Percentiles rank a stretch among this genome's conserved stretches.
Conservation (phyloP, 1,140 invertebrate species). For the Bombus huntii region DNA sequence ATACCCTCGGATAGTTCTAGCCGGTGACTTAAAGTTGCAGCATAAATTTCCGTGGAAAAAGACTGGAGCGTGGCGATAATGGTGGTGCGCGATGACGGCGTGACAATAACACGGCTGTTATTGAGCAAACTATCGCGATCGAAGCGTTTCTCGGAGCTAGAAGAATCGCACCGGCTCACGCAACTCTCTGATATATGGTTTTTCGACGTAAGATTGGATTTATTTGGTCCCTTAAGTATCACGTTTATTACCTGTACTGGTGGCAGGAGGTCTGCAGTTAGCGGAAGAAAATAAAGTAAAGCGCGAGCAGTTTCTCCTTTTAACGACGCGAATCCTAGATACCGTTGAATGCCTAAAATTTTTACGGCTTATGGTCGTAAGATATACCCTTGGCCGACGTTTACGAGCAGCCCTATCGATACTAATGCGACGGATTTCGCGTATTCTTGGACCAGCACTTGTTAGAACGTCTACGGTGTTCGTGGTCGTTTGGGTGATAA, state of each 20-base stretch:
- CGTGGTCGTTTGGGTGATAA: neutral
- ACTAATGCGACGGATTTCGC: conserved; percentile 6
- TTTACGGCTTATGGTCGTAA: conserved; percentile 36
- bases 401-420: neutral
- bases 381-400: neutral
- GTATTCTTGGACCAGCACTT: neutral
- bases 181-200: neutral
- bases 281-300: conserved; percentile 43
- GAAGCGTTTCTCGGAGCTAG: neutral
- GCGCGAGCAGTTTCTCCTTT: conserved; percentile 42
- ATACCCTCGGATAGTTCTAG: conserved; percentile 34
- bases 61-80: conserved; percentile 46
- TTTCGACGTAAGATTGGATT: conserved; percentile 8
- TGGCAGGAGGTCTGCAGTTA: neutral
- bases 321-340: conserved; percentile 46
- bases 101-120: conserved; percentile 56
- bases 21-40: conserved; percentile 43
- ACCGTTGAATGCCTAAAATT: conserved; percentile 54
- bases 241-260: conserved; percentile 56
- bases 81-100: conserved; percentile 36
- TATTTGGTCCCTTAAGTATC: conserved; percentile 39
- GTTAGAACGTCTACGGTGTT: neutral
- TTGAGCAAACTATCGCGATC: conserved; percentile 41
- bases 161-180: neutral
- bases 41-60: conserved; percentile 58